Evolutionary conservation across 2,888 invertebrate genomes (phyloP).

Genomic region (Euspilapteryx auroguttella): DNA sequence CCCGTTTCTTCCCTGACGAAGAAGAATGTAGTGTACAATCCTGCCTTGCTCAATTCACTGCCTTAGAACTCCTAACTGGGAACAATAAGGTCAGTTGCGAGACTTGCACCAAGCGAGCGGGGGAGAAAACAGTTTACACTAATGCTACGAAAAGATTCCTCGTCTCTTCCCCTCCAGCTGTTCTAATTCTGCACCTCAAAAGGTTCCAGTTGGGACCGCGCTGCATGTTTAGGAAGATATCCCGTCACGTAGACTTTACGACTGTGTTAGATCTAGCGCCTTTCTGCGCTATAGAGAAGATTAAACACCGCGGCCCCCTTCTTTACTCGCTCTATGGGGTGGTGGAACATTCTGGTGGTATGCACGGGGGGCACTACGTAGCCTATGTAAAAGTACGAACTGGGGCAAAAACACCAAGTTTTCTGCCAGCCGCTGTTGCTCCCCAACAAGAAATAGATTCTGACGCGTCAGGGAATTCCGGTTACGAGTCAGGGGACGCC

Average conservation of each 20-base stretch:
- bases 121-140: conserved; percentile 76
- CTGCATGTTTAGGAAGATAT: conserved; percentile 79
- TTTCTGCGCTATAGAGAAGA: conserved; percentile 76
- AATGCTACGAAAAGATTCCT: conserved; percentile 84
- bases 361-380: conserved; percentile 85
- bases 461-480: conserved; percentile 57
- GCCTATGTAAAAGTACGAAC: conserved; percentile 91
- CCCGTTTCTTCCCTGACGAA: conserved; percentile 73
- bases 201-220: conserved; percentile 84
- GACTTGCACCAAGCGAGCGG: conserved; percentile 77
- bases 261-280: conserved; percentile 85
- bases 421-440: conserved; percentile 31
- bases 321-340: conserved; percentile 92
- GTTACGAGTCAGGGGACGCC: conserved; percentile 56
- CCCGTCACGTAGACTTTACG: conserved; percentile 86
- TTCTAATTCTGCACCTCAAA: conserved; percentile 93
- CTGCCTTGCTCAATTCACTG: conserved; percentile 91
- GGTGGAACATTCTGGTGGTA: conserved; percentile 91
- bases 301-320: conserved; percentile 66
- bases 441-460: conserved; percentile 29
- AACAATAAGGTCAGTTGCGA: conserved; percentile 94
- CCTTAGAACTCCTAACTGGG: conserved; percentile 86
- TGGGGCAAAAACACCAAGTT: conserved; percentile 41
- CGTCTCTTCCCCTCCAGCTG: conserved; percentile 88
- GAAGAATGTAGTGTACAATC: conserved; percentile 85